Evolutionary conservation across 2,888 invertebrate species (phyloP).

Genomic region (Drosophila kanekoi): DNA sequence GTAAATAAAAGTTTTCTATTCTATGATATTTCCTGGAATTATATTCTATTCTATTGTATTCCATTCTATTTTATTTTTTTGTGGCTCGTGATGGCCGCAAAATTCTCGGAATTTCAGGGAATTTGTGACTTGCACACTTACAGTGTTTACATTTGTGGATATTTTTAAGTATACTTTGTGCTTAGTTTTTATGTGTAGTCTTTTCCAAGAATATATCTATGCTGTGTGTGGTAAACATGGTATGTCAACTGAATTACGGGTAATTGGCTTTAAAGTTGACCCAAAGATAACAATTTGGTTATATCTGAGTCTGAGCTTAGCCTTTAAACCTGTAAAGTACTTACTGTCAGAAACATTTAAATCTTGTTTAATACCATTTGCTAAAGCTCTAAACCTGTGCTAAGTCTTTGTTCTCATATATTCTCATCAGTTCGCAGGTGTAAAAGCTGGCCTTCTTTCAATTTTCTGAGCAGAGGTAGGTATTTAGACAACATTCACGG

Average conservation of each 20-base stretch:
- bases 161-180: not conserved
- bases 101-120: constrained; percentile 5
- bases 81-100: not conserved
- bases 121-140: constrained; percentile 1
- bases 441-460: no score
- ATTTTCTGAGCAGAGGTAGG: no score
- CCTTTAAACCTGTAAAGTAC: no score
- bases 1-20: constrained; percentile 35
- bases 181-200: not conserved
- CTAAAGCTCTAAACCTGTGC: no score
- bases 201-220: not conserved
- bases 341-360: no score
- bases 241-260: not conserved
- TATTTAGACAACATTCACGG: not conserved
- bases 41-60: not conserved
- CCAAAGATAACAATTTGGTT: not conserved
- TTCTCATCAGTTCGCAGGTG: no score
- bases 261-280: not conserved
- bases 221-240: not conserved
- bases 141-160: not conserved
- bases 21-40: no score
- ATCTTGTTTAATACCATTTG: no score
- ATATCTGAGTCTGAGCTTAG: no score
- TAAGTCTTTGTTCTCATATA: no score
- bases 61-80: constrained; percentile 1